These are phyloP conservation scores for Thysanoteuthis rhombus DNA, from an alignment of 2,888 invertebrate genomes.

Conservation along the genomic window DNA sequence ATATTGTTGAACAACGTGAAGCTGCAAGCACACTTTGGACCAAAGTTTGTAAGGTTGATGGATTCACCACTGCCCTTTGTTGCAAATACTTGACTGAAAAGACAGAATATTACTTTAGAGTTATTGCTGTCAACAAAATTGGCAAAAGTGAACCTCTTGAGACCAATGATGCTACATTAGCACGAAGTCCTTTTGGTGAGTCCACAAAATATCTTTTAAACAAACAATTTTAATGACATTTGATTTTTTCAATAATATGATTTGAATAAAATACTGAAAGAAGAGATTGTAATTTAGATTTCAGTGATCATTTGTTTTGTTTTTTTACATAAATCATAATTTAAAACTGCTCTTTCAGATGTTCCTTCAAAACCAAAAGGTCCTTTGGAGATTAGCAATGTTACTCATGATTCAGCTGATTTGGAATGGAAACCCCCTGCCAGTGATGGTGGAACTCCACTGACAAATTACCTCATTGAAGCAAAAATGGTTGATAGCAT, in stretches of 20 bases:
- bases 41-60: constrained; percentile 47
- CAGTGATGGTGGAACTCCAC: constrained; percentile 61
- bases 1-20: constrained; percentile 82
- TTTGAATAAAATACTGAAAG: neutral
- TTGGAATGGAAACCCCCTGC: constrained; percentile 70
- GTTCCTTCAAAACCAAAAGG: constrained; percentile 90
- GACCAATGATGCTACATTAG: constrained; percentile 50
- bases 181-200: constrained; percentile 62
- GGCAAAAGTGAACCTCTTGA: constrained; percentile 80
- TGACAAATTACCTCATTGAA: constrained; percentile 63
- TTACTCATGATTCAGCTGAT: constrained; percentile 86
- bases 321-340: neutral
- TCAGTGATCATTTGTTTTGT: neutral
- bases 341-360: constrained; percentile 71
- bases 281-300: neutral
- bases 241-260: neutral
- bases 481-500: constrained; percentile 81
- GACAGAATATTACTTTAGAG: constrained; percentile 84
- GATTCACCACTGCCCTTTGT: constrained; percentile 47
- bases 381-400: constrained; percentile 77
- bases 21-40: constrained; percentile 53
- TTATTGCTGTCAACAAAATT: constrained; percentile 85
- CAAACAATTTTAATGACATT: neutral
- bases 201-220: constrained; percentile 24
- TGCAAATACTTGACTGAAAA: constrained; percentile 77